phyloP scores from a whole-genome alignment of 2,113 vertebrate species.

The Porphyrio hochstetteri region DNA sequence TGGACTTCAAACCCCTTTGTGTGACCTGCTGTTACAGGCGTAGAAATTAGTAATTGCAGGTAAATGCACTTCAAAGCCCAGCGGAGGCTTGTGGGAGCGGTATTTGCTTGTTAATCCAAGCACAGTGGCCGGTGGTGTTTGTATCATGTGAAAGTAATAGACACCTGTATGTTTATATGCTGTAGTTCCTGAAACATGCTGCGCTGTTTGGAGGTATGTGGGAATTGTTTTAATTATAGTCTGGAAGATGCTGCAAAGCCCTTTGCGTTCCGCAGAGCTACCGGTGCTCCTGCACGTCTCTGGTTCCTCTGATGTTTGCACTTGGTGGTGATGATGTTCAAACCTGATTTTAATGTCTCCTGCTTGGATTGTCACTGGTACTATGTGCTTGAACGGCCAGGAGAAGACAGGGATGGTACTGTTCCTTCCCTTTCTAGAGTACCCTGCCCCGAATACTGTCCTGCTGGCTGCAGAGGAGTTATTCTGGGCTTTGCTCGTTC shows the following conservation, averaged over 20 bases:
- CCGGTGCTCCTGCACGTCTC: not conserved
- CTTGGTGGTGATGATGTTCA: not conserved
- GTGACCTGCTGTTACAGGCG: not conserved
- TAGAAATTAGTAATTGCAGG: not conserved
- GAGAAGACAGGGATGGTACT: no score
- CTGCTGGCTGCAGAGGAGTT: not conserved
- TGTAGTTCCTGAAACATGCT: not conserved
- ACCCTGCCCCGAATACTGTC: accelerated
- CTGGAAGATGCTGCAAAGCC: not conserved
- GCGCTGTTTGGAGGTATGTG: not conserved
- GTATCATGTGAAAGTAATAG: not conserved
- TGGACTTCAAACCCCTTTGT: not conserved
- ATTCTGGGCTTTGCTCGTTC: not conserved
- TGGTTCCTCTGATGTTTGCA: not conserved
- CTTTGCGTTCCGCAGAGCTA: not conserved
- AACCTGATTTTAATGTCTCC: not conserved
- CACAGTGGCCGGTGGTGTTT: not conserved
- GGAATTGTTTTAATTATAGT: not conserved
- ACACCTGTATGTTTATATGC: not conserved
- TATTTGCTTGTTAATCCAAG: not conserved
- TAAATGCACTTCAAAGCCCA: not conserved
- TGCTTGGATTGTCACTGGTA: not conserved
- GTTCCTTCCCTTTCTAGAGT: not conserved
- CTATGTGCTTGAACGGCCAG: accelerated
- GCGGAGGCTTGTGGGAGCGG: not conserved